A percentile compares a stretch with the other conserved stretches of the same genome.
These are phyloP conservation scores for Holcopasites calliopsidis DNA, from an alignment of 1,140 invertebrate genomes.

Conservation along the genomic window DNA sequence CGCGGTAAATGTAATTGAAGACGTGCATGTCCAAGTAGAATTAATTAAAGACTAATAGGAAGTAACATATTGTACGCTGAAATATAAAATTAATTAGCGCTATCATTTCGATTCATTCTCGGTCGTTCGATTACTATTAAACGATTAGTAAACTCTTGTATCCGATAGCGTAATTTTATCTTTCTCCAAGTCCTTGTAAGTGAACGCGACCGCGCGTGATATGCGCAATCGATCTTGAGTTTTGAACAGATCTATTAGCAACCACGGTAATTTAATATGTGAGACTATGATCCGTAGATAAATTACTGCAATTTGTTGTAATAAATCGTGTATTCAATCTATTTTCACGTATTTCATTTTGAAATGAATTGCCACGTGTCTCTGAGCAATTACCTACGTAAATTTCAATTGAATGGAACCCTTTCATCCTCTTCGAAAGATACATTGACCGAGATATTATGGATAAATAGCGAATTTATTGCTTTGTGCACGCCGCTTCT, in stretches of 20 bases:
- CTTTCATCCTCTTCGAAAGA: constrained; percentile 3
- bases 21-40: not conserved
- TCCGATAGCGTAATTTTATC: not conserved
- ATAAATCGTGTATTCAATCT: not conserved
- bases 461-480: not conserved
- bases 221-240: not conserved
- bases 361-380: not conserved
- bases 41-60: not conserved
- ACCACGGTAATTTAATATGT: not conserved
- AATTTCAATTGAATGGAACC: constrained; percentile 6
- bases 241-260: too few species aligned
- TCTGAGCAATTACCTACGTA: not conserved
- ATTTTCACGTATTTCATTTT: not conserved
- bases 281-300: not conserved
- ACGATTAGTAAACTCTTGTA: not conserved
- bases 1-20: not conserved
- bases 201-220: not conserved
- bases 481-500: not conserved
- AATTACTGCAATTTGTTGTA: not conserved
- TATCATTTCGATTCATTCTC: not conserved
- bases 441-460: not conserved
- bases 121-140: not conserved
- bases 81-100: not conserved
- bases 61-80: not conserved
- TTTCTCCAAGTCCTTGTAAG: not conserved